phyloP scores from a whole-genome alignment of 2,113 vertebrate species.

The Eublepharis macularius region DNA sequence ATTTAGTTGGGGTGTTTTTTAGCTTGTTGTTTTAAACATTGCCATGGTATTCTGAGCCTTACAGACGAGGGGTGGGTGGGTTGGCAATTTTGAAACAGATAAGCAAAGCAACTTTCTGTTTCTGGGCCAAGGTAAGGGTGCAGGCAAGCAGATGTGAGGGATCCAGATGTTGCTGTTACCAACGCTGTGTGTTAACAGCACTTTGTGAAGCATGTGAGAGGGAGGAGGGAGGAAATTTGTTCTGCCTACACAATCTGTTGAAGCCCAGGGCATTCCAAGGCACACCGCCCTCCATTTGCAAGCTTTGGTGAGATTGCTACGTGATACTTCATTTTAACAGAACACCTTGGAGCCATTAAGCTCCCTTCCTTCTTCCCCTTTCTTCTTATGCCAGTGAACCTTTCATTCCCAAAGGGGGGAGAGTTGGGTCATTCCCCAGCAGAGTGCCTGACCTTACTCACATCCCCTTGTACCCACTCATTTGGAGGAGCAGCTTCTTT shows the following conservation, averaged over 20 bases:
- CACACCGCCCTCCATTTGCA: background rate
- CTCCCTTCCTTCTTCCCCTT: background rate
- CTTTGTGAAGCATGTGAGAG: background rate
- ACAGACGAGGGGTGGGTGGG: background rate
- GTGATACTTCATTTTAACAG: background rate
- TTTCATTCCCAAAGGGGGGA: background rate
- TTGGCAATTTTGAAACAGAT: background rate
- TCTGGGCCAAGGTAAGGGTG: background rate
- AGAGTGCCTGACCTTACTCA: background rate
- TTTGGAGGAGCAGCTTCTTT: background rate
- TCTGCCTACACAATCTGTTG: background rate
- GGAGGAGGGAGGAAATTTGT: too few species aligned
- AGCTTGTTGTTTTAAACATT: background rate
- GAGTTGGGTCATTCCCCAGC: background rate
- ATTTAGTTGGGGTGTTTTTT: background rate
- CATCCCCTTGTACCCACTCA: background rate
- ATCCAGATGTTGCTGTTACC: background rate
- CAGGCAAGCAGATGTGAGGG: background rate
- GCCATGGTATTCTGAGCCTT: background rate
- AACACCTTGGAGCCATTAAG: background rate
- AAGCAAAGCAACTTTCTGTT: background rate
- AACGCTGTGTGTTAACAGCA: background rate
- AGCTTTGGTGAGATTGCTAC: background rate
- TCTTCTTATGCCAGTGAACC: background rate
- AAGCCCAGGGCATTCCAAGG: background rate